phyloP scores from a whole-genome alignment of 2,888 invertebrate species.

The Smittia sp. region DNA sequence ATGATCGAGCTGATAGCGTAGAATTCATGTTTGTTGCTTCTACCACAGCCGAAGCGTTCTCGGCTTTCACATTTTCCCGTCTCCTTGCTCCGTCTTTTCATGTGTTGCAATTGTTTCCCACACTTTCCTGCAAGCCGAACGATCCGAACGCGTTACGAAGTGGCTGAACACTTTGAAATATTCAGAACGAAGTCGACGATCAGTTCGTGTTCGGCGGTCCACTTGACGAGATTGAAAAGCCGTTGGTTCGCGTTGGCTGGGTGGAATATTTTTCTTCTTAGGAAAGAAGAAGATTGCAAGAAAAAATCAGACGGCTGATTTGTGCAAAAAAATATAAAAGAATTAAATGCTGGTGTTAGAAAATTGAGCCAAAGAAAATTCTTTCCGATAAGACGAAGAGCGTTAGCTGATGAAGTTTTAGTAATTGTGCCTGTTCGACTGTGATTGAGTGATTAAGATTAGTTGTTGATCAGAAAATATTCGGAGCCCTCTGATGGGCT shows the following conservation, averaged over 20 bases:
- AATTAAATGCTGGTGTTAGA: constrained; percentile 32
- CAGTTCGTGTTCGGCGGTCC: constrained; percentile 41
- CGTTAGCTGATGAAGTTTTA: constrained; percentile 29
- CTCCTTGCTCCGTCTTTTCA: constrained; percentile 12
- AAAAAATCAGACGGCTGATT: constrained; percentile 28
- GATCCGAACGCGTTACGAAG: constrained; percentile 18
- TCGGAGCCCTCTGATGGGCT: constrained; percentile 38
- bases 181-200: constrained; percentile 28
- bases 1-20: constrained; percentile 6
- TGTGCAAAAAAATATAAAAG: constrained; percentile 38
- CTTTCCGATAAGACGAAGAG: constrained; percentile 4
- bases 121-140: constrained; percentile 33
- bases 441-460: constrained; percentile 38
- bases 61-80: constrained; percentile 29
- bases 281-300: constrained; percentile 21
- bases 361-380: constrained; percentile 11
- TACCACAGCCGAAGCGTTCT: constrained; percentile 23
- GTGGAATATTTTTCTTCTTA: neutral
- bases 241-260: constrained; percentile 23
- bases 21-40: constrained; percentile 4
- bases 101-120: constrained; percentile 41
- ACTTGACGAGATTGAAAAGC: constrained; percentile 39
- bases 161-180: constrained; percentile 27
- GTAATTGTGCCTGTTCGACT: neutral
- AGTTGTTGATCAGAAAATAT: constrained; percentile 23